A percentile compares a stretch with the other conserved stretches of the same genome.
Evolutionary conservation across 2,113 vertebrate species (phyloP).

Genomic region (Eulemur macaco): DNA sequence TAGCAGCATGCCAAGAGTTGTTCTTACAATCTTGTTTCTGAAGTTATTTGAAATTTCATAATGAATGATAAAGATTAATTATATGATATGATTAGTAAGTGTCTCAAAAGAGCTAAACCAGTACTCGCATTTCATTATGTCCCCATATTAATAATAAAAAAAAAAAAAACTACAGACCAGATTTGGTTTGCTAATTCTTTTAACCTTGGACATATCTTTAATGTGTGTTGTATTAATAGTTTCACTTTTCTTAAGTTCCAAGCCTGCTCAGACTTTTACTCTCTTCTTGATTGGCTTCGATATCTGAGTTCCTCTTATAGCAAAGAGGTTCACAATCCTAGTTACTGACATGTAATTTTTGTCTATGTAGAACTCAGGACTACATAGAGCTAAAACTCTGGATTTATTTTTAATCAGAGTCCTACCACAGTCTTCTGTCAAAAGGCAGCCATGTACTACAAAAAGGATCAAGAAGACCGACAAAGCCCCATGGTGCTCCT

Average conservation of each 20-base stretch:
- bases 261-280: not conserved
- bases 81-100: slow-evolving; percentile 40
- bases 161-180: not conserved
- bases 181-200: slow-evolving; percentile 34
- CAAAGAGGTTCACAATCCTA: not conserved
- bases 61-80: slow-evolving; percentile 64
- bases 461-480: not conserved
- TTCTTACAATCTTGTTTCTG: slow-evolving; percentile 51
- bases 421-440: not conserved
- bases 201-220: not conserved
- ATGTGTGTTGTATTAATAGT: not conserved
- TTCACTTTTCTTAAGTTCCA: slow-evolving; percentile 8
- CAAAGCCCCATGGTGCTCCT: not conserved
- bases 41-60: slow-evolving; percentile 64
- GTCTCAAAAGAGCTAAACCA: slow-evolving; percentile 56
- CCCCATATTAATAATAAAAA: slow-evolving; percentile 46
- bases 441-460: not conserved
- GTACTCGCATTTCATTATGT: slow-evolving; percentile 53
- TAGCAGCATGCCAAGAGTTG: not conserved
- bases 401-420: slow-evolving; percentile 16
- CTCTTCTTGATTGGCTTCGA: not conserved
- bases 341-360: not conserved
- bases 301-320: not conserved
- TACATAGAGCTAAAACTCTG: not conserved
- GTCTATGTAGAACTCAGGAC: not conserved